Conservation (phyloP, 1,140 invertebrate species). For the Sitobion miscanthi region DNA sequence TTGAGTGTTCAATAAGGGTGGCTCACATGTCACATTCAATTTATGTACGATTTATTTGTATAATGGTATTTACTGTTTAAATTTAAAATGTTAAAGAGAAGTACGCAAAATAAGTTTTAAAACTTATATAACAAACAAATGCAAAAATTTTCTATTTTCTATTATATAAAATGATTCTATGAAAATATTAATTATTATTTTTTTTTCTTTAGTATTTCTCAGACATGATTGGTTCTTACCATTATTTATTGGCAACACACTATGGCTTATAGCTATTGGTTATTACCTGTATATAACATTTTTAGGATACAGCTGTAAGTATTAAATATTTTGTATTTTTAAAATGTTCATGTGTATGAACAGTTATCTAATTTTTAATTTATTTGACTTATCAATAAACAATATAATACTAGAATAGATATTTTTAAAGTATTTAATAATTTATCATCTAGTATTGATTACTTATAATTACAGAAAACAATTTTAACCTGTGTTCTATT, state of each 20-base stretch:
- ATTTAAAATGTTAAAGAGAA: too few relatives aligned
- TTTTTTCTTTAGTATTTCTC: conserved; percentile 73
- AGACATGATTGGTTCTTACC: conserved; percentile 77
- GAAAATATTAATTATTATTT: conserved; percentile 35
- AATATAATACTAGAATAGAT: not conserved
- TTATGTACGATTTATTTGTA: too few relatives aligned
- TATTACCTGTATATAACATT: conserved; percentile 99
- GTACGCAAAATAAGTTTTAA: too few relatives aligned
- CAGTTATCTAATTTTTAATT: not conserved
- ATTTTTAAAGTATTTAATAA: not conserved
- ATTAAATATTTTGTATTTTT: not conserved
- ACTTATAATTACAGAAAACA: too few relatives aligned
- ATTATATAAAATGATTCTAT: not conserved
- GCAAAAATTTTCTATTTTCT: too few relatives aligned
- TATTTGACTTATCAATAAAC: not conserved
- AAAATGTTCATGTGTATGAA: not conserved
- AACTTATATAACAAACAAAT: too few relatives aligned
- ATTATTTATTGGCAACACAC: conserved; percentile 87
- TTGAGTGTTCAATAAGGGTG: too few relatives aligned
- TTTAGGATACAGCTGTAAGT: conserved; percentile 94
- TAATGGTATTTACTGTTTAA: too few relatives aligned
- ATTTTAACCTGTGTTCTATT: too few relatives aligned
- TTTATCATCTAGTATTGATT: not conserved
- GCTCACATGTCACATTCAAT: too few relatives aligned
- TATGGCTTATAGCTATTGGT: conserved; percentile 89